Evolutionary conservation across 2,888 invertebrate genomes (phyloP).

Genomic region (Rhimphoctona megacephalus): DNA sequence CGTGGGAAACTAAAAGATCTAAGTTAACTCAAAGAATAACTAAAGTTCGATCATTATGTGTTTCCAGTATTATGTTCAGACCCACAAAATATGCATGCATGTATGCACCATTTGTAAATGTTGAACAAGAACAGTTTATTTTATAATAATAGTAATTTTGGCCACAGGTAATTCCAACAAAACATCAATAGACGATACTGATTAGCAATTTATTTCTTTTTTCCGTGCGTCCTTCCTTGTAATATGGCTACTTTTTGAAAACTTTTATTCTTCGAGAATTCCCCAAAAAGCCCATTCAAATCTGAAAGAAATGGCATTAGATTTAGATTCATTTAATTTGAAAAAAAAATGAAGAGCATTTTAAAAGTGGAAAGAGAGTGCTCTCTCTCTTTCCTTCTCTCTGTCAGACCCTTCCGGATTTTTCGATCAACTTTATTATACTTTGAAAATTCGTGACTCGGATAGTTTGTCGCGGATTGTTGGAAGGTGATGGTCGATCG

Average conservation of each 20-base stretch:
- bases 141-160: neutral
- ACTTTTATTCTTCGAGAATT: no score
- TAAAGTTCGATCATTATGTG: slow-evolving; percentile 55
- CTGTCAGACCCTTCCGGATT: neutral
- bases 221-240: no score
- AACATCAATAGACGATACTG: neutral
- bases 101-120: slow-evolving; percentile 36
- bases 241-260: no score
- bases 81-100: slow-evolving; percentile 1
- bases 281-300: no score
- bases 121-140: slow-evolving; percentile 15
- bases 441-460: neutral
- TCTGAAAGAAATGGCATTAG: neutral
- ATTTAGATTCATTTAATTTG: neutral
- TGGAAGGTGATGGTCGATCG: slow-evolving; percentile 25
- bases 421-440: neutral
- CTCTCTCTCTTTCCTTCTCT: neutral
- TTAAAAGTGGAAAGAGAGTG: neutral
- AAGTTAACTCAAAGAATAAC: slow-evolving; percentile 68
- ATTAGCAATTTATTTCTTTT: neutral
- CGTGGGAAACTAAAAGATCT: slow-evolving; percentile 70
- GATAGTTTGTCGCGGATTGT: neutral
- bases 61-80: slow-evolving; percentile 42
- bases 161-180: neutral
- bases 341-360: neutral